Conservation (phyloP, 2,888 invertebrate genomes). For the Criorhina ranunculi region DNA sequence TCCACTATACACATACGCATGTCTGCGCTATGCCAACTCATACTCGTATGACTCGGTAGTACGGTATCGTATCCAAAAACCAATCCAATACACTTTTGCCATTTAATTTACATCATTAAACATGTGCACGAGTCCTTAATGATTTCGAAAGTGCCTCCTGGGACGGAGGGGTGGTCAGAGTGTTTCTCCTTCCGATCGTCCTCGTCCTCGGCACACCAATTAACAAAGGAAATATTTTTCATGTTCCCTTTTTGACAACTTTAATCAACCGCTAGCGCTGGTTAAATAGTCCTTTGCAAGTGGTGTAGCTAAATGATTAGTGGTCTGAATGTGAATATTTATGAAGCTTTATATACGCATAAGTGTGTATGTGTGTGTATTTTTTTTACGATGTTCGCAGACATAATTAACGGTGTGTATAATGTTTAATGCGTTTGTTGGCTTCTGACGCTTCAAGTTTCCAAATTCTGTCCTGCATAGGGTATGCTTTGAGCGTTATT, state of each 20-base stretch:
- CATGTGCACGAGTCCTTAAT: slow-evolving; percentile 60
- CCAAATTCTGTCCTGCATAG: no score
- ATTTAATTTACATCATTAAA: slow-evolving; percentile 67
- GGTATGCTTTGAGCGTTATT: not conserved
- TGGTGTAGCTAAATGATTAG: slow-evolving; percentile 47
- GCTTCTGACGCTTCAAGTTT: not conserved
- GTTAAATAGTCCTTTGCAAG: slow-evolving; percentile 23
- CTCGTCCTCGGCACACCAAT: slow-evolving; percentile 44
- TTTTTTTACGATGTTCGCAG: slow-evolving; percentile 38
- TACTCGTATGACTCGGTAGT: not conserved
- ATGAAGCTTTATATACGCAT: slow-evolving; percentile 1
- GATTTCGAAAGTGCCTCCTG: slow-evolving; percentile 52
- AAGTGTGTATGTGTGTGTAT: not conserved
- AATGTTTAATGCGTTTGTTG: slow-evolving; percentile 31
- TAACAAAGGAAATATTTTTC: slow-evolving; percentile 46
- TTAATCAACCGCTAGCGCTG: slow-evolving; percentile 43
- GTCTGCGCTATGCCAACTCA: not conserved
- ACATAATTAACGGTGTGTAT: slow-evolving; percentile 44
- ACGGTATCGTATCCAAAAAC: slow-evolving; percentile 23
- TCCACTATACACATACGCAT: not conserved
- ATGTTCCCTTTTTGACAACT: slow-evolving; percentile 56
- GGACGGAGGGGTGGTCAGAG: not conserved
- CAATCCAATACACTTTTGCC: slow-evolving; percentile 49
- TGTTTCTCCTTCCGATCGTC: not conserved
- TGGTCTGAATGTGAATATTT: slow-evolving; percentile 43